phyloP scores from a whole-genome alignment of 2,797 vertebrate species.

The Macropodus opercularis region DNA sequence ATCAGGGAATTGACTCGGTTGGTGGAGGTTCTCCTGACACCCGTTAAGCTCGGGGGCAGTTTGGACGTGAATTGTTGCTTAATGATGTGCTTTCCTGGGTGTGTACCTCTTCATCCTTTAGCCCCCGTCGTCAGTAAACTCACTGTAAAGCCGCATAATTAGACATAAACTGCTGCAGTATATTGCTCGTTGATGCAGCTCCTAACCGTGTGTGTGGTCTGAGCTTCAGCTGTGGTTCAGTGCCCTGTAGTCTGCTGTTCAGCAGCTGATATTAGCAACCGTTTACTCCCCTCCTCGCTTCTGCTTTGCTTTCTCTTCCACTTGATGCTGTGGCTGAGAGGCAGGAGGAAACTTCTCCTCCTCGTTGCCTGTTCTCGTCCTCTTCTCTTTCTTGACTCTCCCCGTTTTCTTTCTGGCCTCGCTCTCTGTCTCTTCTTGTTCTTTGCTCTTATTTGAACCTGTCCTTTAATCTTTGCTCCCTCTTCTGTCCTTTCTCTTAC shows the following conservation, averaged over 20 bases:
- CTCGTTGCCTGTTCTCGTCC: background rate
- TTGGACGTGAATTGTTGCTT: background rate
- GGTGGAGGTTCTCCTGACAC: background rate
- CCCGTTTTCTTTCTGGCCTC: conserved; percentile 5
- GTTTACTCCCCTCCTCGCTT: conserved; percentile 16
- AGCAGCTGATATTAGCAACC: conserved; percentile 54
- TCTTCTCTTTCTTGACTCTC: conserved; percentile 1
- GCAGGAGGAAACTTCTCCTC: conserved; percentile 25
- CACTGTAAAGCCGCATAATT: too few relatives aligned
- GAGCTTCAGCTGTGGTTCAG: conserved; percentile 49
- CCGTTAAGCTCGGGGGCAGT: background rate
- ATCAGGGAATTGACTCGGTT: background rate
- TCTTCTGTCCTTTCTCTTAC: conserved; percentile 24
- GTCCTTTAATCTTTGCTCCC: conserved; percentile 17
- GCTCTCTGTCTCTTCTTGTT: background rate
- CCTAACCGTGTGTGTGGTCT: conserved; percentile 37
- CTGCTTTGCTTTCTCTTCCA: conserved; percentile 15
- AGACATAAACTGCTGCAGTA: too few relatives aligned
- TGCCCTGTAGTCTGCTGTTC: conserved; percentile 52
- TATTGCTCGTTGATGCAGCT: too few relatives aligned
- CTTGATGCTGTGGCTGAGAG: conserved; percentile 30
- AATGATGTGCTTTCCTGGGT: too few relatives aligned
- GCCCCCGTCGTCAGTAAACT: background rate
- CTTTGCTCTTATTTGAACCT: conserved; percentile 21
- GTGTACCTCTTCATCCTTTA: background rate